These are phyloP conservation scores for Xestoiulus laeticollis DNA, from an alignment of 2,888 invertebrate genomes.

Conservation along the genomic window DNA sequence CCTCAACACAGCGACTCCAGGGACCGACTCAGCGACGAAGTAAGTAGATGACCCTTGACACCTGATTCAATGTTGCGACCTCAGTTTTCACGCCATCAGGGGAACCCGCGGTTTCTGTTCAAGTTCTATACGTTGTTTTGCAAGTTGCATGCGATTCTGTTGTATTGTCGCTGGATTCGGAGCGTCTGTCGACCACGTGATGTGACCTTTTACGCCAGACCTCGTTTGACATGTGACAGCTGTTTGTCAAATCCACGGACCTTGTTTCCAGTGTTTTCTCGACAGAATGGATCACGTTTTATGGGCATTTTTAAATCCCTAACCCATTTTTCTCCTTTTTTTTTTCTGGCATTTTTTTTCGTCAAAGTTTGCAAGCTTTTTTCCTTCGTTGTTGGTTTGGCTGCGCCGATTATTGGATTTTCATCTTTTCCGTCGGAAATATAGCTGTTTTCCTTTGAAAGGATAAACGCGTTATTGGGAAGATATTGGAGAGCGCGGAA, in stretches of 20 bases:
- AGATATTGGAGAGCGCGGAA: background rate
- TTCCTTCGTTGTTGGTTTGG: slow-evolving; percentile 12
- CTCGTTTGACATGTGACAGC: background rate
- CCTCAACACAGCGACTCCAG: slow-evolving; percentile 56
- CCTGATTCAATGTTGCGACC: no score
- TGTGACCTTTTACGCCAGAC: background rate
- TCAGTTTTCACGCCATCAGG: no score
- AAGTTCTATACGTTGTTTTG: background rate
- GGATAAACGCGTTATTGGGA: background rate
- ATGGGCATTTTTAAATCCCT: slow-evolving; percentile 17
- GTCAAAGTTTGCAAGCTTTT: background rate
- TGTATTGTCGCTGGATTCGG: no score
- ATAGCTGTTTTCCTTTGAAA: background rate
- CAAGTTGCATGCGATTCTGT: background rate
- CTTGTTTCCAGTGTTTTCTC: background rate
- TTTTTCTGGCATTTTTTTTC: background rate
- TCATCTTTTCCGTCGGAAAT: slow-evolving; percentile 46
- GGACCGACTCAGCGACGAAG: slow-evolving; percentile 56
- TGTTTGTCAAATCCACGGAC: background rate
- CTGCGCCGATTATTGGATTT: slow-evolving; percentile 45
- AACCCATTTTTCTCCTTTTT: background rate
- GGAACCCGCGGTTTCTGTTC: no score
- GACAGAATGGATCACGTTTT: background rate
- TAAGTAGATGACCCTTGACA: slow-evolving; percentile 48
- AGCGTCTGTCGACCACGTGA: background rate